Conservation (phyloP, 1,140 invertebrate genomes). For the Drosophila saltans region DNA sequence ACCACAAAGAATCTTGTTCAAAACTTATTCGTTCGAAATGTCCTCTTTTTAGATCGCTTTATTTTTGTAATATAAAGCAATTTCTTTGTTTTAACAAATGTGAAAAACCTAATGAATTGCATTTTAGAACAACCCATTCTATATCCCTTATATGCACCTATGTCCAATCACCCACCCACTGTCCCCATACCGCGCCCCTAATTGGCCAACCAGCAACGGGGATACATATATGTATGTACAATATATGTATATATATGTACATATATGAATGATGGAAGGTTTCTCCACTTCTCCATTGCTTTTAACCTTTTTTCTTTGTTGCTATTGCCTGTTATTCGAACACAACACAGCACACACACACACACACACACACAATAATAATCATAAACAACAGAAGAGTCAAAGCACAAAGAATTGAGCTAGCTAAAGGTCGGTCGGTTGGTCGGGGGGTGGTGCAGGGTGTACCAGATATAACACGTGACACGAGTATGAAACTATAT, state of each 20-base stretch:
- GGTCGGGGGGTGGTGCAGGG: background rate
- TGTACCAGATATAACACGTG: background rate
- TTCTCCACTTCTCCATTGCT: conserved; percentile 1
- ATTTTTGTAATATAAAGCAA: no score
- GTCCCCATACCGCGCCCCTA: background rate
- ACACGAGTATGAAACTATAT: conserved; percentile 8
- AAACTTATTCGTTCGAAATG: no score
- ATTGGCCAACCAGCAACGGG: background rate
- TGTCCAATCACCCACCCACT: background rate
- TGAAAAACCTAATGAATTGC: background rate
- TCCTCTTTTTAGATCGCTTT: no score
- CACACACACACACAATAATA: conserved; percentile 3
- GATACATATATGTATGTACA: background rate
- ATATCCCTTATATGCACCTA: background rate
- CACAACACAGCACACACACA: background rate
- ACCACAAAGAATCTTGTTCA: no score
- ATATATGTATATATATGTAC: background rate
- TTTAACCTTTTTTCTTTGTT: conserved; percentile 13
- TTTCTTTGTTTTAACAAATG: no score
- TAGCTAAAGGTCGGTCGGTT: background rate
- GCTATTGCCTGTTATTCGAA: background rate
- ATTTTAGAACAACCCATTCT: background rate
- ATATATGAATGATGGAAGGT: conserved; percentile 1
- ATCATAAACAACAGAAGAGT: conserved; percentile 12
- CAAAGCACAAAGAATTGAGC: conserved; percentile 9